A percentile compares a stretch with the other conserved stretches of the same genome.
These are phyloP conservation scores for Endotricha flammealis DNA, from an alignment of 2,888 invertebrate species.

Conservation along the genomic window DNA sequence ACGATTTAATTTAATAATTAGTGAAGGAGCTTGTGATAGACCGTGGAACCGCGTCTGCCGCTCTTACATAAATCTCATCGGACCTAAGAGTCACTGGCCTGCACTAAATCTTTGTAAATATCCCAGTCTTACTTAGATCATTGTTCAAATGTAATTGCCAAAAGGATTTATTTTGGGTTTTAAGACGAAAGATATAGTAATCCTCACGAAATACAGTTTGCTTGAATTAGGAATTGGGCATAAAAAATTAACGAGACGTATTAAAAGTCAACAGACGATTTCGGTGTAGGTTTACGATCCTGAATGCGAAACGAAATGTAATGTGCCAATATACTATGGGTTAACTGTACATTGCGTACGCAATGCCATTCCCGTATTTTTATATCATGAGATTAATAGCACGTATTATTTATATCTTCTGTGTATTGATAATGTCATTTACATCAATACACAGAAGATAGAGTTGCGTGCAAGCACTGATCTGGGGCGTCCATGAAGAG, in stretches of 20 bases:
- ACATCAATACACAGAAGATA: too few relatives aligned
- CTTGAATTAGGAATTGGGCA: too few relatives aligned
- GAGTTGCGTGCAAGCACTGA: too few relatives aligned
- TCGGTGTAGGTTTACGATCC: slow-evolving; percentile 11
- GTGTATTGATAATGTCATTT: too few relatives aligned
- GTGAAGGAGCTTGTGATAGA: slow-evolving; percentile 2
- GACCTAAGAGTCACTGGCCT: slow-evolving; percentile 37
- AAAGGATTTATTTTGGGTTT: slow-evolving; percentile 12
- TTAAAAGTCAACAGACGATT: background rate
- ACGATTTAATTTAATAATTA: too few relatives aligned
- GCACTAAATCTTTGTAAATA: slow-evolving; percentile 40
- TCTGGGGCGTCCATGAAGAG: too few relatives aligned
- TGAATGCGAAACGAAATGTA: slow-evolving; percentile 8
- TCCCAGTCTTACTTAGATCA: slow-evolving; percentile 34
- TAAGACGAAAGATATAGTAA: slow-evolving; percentile 8
- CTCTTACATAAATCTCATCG: slow-evolving; percentile 46
- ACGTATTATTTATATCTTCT: too few relatives aligned
- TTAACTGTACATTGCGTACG: background rate
- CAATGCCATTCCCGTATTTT: background rate
- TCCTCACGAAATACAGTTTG: slow-evolving; percentile 9
- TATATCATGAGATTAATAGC: too few relatives aligned
- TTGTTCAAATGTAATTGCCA: slow-evolving; percentile 24
- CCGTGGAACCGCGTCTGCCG: slow-evolving; percentile 6
- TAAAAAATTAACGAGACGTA: background rate
- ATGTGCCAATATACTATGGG: slow-evolving; percentile 7